Conservation (phyloP, 1,140 invertebrate species). For the Atta cephalotes region DNA sequence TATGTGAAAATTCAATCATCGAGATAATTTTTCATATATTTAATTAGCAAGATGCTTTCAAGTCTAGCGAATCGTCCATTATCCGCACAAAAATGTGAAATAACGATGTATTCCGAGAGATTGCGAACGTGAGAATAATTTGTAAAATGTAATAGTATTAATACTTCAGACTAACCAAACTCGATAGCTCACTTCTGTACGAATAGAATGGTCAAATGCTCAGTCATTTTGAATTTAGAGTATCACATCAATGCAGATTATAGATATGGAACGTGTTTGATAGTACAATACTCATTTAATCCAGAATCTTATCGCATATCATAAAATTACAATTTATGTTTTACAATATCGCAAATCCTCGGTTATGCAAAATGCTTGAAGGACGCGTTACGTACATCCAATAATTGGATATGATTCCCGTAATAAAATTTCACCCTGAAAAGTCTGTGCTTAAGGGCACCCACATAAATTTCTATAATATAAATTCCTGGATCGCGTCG, state of each 20-base stretch:
- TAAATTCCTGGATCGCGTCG: constrained; percentile 39
- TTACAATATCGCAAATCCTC: constrained; percentile 41
- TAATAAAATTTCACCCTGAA: constrained; percentile 54
- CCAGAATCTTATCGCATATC: constrained; percentile 18
- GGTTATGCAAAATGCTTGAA: constrained; percentile 40
- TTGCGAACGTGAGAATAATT: constrained; percentile 25
- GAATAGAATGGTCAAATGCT: not conserved
- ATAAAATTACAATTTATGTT: constrained; percentile 41
- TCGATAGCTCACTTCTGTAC: not conserved
- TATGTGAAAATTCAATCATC: too few relatives aligned
- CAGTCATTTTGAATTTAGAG: constrained; percentile 18
- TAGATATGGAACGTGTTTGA: constrained; percentile 1
- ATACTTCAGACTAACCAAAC: constrained; percentile 3
- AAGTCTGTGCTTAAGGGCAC: constrained; percentile 42
- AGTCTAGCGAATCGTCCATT: not conserved
- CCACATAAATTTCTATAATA: constrained; percentile 60
- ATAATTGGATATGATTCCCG: constrained; percentile 52
- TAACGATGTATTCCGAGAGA: not conserved
- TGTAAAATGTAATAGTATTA: constrained; percentile 39
- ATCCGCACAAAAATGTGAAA: not conserved
- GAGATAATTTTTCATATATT: too few relatives aligned
- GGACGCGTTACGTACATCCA: constrained; percentile 8
- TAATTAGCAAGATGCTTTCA: not conserved
- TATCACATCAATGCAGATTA: constrained; percentile 35
- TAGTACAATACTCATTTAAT: constrained; percentile 25